Evolutionary conservation across 2,113 vertebrate genomes (phyloP).

Genomic region (Rhodinocichla rosea): DNA sequence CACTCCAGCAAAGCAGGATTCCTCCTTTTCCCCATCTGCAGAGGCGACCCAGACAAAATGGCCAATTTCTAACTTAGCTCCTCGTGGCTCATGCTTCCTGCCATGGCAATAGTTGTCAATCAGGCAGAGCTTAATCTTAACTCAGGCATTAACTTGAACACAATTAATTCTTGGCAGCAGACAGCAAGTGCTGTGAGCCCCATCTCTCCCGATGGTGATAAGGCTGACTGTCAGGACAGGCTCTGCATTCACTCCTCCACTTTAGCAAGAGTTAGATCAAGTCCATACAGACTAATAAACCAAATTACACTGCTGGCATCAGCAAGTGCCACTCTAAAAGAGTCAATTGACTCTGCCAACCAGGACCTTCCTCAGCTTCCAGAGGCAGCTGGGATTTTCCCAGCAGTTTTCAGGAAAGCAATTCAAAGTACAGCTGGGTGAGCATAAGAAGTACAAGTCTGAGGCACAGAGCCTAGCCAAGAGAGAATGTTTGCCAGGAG

Average conservation of each 20-base stretch:
- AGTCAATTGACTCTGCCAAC: neutral
- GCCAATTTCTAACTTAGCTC: neutral
- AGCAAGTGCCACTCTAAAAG: neutral
- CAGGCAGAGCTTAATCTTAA: slow-evolving; percentile 39
- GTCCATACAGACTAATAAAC: slow-evolving; percentile 44
- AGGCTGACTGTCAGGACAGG: slow-evolving; percentile 39
- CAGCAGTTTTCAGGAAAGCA: neutral
- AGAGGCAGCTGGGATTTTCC: neutral
- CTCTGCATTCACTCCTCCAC: slow-evolving; percentile 16
- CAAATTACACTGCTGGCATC: neutral
- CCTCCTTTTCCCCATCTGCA: neutral
- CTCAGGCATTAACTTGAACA: slow-evolving; percentile 61
- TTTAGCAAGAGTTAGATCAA: slow-evolving; percentile 52
- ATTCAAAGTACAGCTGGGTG: neutral
- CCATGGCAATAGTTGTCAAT: slow-evolving; percentile 31
- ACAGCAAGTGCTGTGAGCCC: neutral
- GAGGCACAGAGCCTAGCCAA: neutral
- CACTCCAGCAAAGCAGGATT: neutral
- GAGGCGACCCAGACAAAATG: neutral
- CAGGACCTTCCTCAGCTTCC: neutral
- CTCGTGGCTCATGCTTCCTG: neutral
- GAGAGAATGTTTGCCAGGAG: neutral
- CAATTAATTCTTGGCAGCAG: slow-evolving; percentile 61
- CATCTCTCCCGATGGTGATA: slow-evolving; percentile 23
- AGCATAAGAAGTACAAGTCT: neutral